These are phyloP conservation scores for Rambutsinella grinnellia DNA, from an alignment of 2,888 invertebrate genomes.

Conservation along the genomic window DNA sequence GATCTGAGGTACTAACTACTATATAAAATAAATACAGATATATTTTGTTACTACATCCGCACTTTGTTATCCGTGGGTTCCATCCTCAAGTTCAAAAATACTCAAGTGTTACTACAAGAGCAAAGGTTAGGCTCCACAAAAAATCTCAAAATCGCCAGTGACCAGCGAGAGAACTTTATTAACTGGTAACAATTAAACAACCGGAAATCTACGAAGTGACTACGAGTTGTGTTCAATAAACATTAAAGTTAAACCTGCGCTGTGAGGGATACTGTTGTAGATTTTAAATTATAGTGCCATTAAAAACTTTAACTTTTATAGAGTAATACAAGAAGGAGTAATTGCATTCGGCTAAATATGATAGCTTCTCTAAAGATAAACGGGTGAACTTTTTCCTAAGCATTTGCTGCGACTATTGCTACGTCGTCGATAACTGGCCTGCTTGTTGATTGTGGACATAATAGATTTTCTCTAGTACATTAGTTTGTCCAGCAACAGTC, in stretches of 20 bases:
- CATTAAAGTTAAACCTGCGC: background rate
- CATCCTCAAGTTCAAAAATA: too few species aligned
- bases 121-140: too few species aligned
- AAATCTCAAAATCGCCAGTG: too few species aligned
- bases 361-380: too few species aligned
- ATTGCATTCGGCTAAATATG: too few species aligned
- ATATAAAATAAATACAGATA: background rate
- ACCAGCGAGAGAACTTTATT: too few species aligned
- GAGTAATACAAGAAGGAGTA: background rate
- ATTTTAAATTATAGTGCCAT: background rate
- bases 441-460: too few species aligned
- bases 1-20: background rate
- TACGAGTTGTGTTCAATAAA: background rate
- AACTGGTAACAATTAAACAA: background rate
- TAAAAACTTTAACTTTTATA: background rate
- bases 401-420: too few species aligned
- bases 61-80: background rate
- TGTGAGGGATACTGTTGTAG: background rate
- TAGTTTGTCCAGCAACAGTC: conserved; percentile 84
- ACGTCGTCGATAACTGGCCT: too few species aligned
- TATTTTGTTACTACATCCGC: background rate
- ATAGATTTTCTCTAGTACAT: conserved; percentile 37
- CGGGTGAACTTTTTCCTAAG: too few species aligned
- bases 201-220: background rate
- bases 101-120: too few species aligned